Conservation (phyloP, 2,113 vertebrate genomes). For the Corythoichthys haematopterus region DNA sequence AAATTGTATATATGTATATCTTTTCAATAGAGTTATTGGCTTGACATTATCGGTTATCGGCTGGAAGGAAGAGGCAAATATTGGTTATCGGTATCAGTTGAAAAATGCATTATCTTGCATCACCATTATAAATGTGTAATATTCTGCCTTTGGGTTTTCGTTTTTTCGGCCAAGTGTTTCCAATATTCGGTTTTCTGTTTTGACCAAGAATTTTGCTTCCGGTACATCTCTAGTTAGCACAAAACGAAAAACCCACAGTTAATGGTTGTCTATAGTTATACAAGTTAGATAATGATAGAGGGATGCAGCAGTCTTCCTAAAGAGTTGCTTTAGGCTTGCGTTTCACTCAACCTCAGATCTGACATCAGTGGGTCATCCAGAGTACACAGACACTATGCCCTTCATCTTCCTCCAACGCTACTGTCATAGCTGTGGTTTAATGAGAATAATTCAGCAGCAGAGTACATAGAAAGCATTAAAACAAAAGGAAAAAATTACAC, state of each 20-base stretch:
- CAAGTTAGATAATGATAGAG: slow-evolving; percentile 7
- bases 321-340: not conserved
- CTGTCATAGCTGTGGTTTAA: slow-evolving; percentile 12
- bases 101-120: too few species aligned
- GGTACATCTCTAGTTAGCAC: not conserved
- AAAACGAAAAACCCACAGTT: not conserved
- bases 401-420: slow-evolving; percentile 23
- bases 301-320: not conserved
- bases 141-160: too few species aligned
- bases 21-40: too few species aligned
- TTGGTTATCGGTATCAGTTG: too few species aligned
- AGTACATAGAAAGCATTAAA: slow-evolving; percentile 21
- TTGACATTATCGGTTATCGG: too few species aligned
- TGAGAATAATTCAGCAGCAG: slow-evolving; percentile 8
- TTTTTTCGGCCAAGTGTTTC: too few species aligned
- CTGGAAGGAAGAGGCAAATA: too few species aligned
- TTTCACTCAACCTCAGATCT: slow-evolving; percentile 23
- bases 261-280: not conserved
- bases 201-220: too few species aligned
- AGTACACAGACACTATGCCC: slow-evolving; percentile 39
- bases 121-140: too few species aligned
- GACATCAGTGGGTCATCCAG: slow-evolving; percentile 34
- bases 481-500: not conserved
- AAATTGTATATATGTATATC: too few species aligned
- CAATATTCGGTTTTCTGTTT: too few species aligned